Evolutionary conservation across 1,140 invertebrate genomes (phyloP).

Genomic region (Formica selysi): DNA sequence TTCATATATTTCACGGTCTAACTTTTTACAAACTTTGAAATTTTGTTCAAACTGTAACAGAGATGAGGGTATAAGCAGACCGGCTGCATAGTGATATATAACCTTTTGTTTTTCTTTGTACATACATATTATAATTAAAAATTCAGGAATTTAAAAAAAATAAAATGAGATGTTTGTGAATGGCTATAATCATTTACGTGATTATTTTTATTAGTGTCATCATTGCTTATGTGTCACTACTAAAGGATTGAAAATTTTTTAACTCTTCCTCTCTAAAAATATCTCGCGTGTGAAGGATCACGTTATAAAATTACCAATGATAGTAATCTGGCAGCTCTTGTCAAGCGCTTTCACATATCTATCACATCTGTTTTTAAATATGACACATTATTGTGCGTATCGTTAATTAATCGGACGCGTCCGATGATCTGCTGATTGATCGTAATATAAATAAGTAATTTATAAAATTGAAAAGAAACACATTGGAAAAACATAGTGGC

Average conservation of each 20-base stretch:
- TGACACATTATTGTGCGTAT: constrained; percentile 34
- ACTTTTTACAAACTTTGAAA: constrained; percentile 15
- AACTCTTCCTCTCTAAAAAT: background rate
- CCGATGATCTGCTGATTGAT: background rate
- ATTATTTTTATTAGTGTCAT: background rate
- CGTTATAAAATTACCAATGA: background rate
- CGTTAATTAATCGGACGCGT: background rate
- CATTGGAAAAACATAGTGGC: background rate
- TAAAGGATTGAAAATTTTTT: constrained; percentile 13
- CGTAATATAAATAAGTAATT: constrained; percentile 16
- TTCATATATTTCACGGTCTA: background rate
- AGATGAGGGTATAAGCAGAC: background rate
- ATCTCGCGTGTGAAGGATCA: background rate
- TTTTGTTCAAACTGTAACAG: background rate
- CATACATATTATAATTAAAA: background rate
- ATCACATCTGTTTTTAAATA: constrained; percentile 25
- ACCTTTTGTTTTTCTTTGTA: background rate
- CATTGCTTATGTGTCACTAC: background rate
- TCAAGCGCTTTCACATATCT: background rate
- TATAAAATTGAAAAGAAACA: constrained; percentile 34
- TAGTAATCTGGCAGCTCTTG: background rate
- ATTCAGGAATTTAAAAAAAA: background rate
- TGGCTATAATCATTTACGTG: background rate
- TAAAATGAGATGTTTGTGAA: background rate
- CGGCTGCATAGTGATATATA: background rate